phyloP scores from a whole-genome alignment of 2,888 invertebrate species.

The Pantelozetes paolii region DNA sequence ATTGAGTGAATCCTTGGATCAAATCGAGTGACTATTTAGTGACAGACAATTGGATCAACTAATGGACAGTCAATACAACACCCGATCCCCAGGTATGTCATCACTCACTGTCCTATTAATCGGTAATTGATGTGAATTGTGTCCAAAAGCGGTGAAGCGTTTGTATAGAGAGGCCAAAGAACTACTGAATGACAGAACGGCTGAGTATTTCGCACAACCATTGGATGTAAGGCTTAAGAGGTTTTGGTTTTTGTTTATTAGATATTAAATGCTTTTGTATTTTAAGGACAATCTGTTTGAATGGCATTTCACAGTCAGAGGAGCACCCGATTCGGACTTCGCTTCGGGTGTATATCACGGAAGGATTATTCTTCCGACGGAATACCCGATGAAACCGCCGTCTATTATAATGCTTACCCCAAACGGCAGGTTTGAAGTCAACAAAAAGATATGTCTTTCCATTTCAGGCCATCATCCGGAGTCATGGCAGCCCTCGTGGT shows the following conservation, averaged over 20 bases:
- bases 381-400: slow-evolving; percentile 96
- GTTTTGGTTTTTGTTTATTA: too few species aligned
- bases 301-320: slow-evolving; percentile 94
- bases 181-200: slow-evolving; percentile 70
- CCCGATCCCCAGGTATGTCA: slow-evolving; percentile 42
- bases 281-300: slow-evolving; percentile 81
- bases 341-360: slow-evolving; percentile 88
- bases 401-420: slow-evolving; percentile 90
- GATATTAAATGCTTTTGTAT: background rate
- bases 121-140: background rate
- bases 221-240: slow-evolving; percentile 61
- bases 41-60: background rate
- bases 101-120: background rate
- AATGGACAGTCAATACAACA: slow-evolving; percentile 42
- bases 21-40: background rate
- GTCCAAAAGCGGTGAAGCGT: slow-evolving; percentile 74
- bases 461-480: slow-evolving; percentile 97
- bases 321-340: slow-evolving; percentile 81
- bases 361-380: slow-evolving; percentile 80
- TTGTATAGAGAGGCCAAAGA: slow-evolving; percentile 87
- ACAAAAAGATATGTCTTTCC: slow-evolving; percentile 90
- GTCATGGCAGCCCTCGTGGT: slow-evolving; percentile 97
- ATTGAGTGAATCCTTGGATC: background rate
- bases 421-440: slow-evolving; percentile 86
- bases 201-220: slow-evolving; percentile 82